Base-by-base conservation (phyloP, 2,113 vertebrate species). In the Rhinichthys klamathensis region DNA sequence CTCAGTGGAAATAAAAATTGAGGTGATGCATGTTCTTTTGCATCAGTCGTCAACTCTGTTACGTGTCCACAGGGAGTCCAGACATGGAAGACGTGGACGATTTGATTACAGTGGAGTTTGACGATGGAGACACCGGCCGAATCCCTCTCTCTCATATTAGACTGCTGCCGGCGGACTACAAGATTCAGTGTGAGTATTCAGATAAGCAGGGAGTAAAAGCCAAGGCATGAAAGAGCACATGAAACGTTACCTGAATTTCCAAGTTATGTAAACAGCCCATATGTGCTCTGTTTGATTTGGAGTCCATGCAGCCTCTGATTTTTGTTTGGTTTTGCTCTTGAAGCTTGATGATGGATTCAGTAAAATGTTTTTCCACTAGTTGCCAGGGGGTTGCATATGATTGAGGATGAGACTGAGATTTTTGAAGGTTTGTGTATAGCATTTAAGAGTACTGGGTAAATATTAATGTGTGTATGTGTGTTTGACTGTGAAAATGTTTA, bases 101-200 rank as follows among this genome's bases (percentile, higher is more conserved):
- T 89, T 95, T 99, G 82, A 98, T 99, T 90, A 99, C 98, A 0
- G 98, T 99, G 92, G 98, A 99, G 92, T 99, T 99, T 13, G 98
- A 99, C 3, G 98, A 99, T 0, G 98, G 98, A 0, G 98, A 99
- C 94, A 98, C 97, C 0, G 98, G 98, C 8, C 95, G 97, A 80
- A 99, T 99, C 76, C 98, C 98, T 0, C 95, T 99, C 32, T 99
- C 97, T 1, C 98, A 99, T 91, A 99, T 99, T 89, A 94, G 98
- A 38, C 95, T 99, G 83, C 95, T 99, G 81, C 98, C 98, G 0
- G 97, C 98, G 0, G 97, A 99, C 94, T 99, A 99, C 91, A 99
- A 99, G 94, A 99, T 99, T 90, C 98, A 99, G 92, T 99, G 98
- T 99, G 91, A 97, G 97, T 91, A 18, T 25, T 2, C 81, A 35